Conservation (phyloP, 2,113 vertebrate species). For the Anoplopoma fimbria region DNA sequence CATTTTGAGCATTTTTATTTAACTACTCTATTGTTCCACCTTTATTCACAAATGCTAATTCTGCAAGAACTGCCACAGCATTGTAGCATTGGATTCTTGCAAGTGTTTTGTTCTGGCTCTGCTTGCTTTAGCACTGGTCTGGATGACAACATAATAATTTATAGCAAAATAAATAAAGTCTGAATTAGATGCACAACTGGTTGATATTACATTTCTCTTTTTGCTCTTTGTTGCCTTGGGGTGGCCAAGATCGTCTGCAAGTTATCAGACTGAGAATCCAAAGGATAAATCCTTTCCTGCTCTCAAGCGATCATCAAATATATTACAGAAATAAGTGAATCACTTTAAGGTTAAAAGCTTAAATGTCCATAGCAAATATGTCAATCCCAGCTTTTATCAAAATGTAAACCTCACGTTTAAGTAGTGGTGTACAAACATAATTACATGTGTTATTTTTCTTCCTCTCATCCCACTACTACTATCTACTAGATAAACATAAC, state of each 20-base stretch:
- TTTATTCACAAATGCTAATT: slow-evolving; percentile 56
- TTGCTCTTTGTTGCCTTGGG: slow-evolving; percentile 35
- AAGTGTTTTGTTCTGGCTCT: slow-evolving; percentile 36
- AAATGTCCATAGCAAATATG: slow-evolving; percentile 1
- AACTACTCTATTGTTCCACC: slow-evolving; percentile 49
- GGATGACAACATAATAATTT: slow-evolving; percentile 46
- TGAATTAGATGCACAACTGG: slow-evolving; percentile 35
- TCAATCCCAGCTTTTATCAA: neutral
- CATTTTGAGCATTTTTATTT: slow-evolving; percentile 52
- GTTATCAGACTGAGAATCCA: slow-evolving; percentile 10
- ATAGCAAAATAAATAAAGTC: slow-evolving; percentile 41
- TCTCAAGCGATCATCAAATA: neutral
- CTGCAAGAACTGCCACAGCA: slow-evolving; percentile 31
- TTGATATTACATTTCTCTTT: slow-evolving; percentile 41
- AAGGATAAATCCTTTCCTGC: neutral
- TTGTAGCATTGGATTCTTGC: slow-evolving; percentile 9
- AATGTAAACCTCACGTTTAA: neutral
- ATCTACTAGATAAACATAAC: slow-evolving; percentile 10
- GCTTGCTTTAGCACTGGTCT: slow-evolving; percentile 32
- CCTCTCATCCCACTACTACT: neutral
- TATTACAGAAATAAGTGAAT: neutral
- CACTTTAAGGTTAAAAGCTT: neutral
- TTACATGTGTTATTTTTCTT: neutral
- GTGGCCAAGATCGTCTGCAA: slow-evolving; percentile 12
- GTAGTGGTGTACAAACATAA: neutral